phyloP scores from a whole-genome alignment of 2,888 invertebrate genomes.

The Nymphalis polychloros region DNA sequence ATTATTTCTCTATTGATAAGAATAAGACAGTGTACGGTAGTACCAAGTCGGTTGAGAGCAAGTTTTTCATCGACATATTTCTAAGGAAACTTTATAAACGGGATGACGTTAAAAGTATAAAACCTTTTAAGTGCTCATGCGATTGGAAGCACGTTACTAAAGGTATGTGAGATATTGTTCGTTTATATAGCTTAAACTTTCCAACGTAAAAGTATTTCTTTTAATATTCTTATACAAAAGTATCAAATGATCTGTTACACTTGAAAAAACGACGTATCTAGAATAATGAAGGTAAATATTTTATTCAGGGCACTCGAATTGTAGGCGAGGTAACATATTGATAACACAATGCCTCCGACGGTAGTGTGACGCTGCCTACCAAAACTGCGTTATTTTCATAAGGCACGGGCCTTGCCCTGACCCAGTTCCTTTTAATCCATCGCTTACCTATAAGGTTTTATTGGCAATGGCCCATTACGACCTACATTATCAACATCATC shows the following conservation, averaged over 20 bases:
- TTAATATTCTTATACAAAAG: not conserved
- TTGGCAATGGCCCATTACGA: conserved; percentile 80
- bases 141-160: conserved; percentile 11
- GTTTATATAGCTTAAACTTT: conserved; percentile 1
- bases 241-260: not conserved
- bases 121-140: conserved; percentile 11
- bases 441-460: conserved; percentile 82
- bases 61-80: conserved; percentile 15
- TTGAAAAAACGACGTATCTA: not conserved
- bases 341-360: conserved; percentile 28
- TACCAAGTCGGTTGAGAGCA: conserved; percentile 3
- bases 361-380: conserved; percentile 53
- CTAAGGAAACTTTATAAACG: conserved; percentile 20
- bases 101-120: conserved; percentile 12
- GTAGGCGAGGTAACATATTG: conserved; percentile 31
- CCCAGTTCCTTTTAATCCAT: conserved; percentile 80
- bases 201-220: not conserved
- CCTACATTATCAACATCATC: conserved; percentile 82
- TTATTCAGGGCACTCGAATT: conserved; percentile 19
- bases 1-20: conserved; percentile 6
- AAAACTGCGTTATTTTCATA: conserved; percentile 71
- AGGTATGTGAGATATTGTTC: conserved; percentile 6
- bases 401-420: conserved; percentile 74
- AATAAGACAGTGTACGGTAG: conserved; percentile 5
- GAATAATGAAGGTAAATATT: conserved; percentile 6